phyloP scores from a whole-genome alignment of 2,113 vertebrate genomes.

The Neolamprologus sp. region DNA sequence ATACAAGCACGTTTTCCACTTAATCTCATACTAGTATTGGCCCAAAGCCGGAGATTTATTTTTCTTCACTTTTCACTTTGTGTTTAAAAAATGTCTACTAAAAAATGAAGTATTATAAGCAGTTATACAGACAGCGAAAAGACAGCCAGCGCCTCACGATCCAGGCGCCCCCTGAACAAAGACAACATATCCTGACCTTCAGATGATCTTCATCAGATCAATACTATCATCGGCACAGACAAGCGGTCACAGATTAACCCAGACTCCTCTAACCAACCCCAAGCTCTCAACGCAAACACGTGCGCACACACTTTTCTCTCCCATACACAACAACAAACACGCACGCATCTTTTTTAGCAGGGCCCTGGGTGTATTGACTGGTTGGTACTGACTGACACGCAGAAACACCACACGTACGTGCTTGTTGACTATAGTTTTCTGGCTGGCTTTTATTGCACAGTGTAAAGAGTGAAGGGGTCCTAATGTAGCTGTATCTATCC shows the following conservation, averaged over 20 bases:
- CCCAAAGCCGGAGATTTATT: background rate
- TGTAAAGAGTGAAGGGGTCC: background rate
- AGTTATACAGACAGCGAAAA: background rate
- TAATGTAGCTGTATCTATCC: background rate
- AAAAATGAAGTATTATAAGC: background rate
- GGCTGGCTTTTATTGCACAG: background rate
- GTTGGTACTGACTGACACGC: slow-evolving; percentile 46
- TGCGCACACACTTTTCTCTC: background rate
- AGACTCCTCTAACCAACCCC: slow-evolving; percentile 12
- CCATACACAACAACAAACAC: background rate
- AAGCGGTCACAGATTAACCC: slow-evolving; percentile 59
- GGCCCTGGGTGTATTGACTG: slow-evolving; percentile 42
- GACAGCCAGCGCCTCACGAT: slow-evolving; percentile 28
- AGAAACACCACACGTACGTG: slow-evolving; percentile 16
- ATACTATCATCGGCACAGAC: slow-evolving; percentile 64
- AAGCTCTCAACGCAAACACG: background rate
- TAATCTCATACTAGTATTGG: background rate
- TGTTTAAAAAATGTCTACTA: background rate
- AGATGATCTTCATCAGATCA: slow-evolving; percentile 65
- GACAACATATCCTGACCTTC: slow-evolving; percentile 64
- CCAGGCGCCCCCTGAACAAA: slow-evolving; percentile 23
- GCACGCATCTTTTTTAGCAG: background rate
- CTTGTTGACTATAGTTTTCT: slow-evolving; percentile 49
- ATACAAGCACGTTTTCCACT: background rate
- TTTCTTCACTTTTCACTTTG: background rate